Evolutionary conservation across 2,888 invertebrate genomes (phyloP), one percentile per base, ranked within the genome.

Genomic region (Trichogramma evanescens): DNA sequence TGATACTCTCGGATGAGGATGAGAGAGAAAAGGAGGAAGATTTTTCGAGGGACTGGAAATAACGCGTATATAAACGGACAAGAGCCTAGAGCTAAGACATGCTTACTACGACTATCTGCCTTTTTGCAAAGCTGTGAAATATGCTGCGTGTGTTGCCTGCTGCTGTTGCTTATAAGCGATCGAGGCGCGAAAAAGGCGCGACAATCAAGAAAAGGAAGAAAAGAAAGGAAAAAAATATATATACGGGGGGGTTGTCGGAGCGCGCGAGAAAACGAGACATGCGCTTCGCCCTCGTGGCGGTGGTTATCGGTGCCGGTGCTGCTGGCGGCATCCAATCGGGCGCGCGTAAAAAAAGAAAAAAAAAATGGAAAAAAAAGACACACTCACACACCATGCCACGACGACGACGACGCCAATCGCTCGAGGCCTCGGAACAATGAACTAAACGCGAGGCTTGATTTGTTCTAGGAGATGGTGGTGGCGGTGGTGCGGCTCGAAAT

Each of bases 401-500:
- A 63, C 66, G 65, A 66, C 67, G 67, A 68, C 67, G 64, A 66
- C 65, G 66, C 56, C 59, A 62, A 66, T 67, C 64, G 69, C 72
- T 69, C 63, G 57, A 64, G 68, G 69, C 70, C 63, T 59, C 66
- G 62, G 66, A 67, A 72, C 71, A 73, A 74, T 73, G 71, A 70
- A 67, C 67, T 63, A 62, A 61, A 58, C 66, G 65, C 66, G 66
- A 68, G 66, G 73, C 72, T 74, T 74, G 75, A 76, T 76, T 75
- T 76, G 76, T 76, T 76, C 76, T 70, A 70, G 71, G 71, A 71
- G 63, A 52, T 69, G 71, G 65, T 66, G 71, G 71, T 70, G 67
- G 65, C 64, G 62, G 67, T 65, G 64, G 65, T 59, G 63, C 56
- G 61, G 56, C 61, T 66, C 70, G 70, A 72, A 72, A 77, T 77